Evolutionary conservation across 2,797 vertebrate species (phyloP), one percentile per base, ranked within the genome.

Genomic region (Acomys russatus): DNA sequence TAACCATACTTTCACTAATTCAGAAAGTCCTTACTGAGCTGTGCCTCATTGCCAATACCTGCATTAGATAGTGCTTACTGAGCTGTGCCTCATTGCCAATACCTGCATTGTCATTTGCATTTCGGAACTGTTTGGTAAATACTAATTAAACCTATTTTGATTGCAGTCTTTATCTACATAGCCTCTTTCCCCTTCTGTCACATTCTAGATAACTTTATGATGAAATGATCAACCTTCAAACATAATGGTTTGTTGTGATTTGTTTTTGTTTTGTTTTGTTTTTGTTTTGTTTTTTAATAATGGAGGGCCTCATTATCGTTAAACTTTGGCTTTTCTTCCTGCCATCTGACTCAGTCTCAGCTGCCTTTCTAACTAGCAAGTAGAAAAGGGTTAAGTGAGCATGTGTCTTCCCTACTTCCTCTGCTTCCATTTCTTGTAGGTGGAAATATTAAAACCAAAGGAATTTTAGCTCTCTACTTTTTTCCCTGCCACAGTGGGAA

Each of bases 61-160:
- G 1, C n/a, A 68, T n/a, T n/a, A n/a, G n/a, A n/a, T n/a, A 70
- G 9, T 77, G 33, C 38, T 76, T 83, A 61, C 33, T 83, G 66
- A 92, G 23, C 10, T 80, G 9, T 44, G 23, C 2, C 33, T 95
- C 35, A 88, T 59, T 76, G 61, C 1, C 56, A 84, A 63, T 49
- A 70, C 56, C 63, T 92, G 70, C 18, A 84, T 35, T 88, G 7
- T 12, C 18, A 9, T 88, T 82, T 77, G 11, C 17, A 63, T 15
- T 18, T 35, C 15, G 38, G 38, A 92, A 61, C 22, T 88, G 49
- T n/a, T 76, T 79, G 23, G 54, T 90, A 64, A 94, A 86, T 88
- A 89, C 20, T 88, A 33, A 92, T 71, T 56, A 71, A 91, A 90
- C n/a, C 22, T 77, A 38, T 74, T 88, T 82, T 70, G 77, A 10